phyloP scores from a whole-genome alignment of 2,797 vertebrate species.

The Garrulus glandarius region DNA sequence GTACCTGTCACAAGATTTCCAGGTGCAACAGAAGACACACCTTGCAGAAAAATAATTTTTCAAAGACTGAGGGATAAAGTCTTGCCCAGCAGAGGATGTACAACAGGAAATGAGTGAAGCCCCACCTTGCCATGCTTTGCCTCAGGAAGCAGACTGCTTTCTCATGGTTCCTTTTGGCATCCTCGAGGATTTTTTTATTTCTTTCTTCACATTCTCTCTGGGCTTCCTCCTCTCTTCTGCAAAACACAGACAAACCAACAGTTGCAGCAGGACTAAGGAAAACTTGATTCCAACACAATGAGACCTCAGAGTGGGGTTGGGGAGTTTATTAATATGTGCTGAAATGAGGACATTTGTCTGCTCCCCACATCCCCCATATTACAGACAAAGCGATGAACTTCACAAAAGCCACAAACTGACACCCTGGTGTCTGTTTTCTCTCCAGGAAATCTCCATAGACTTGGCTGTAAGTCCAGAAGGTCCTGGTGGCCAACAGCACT shows the following conservation, averaged over 20 bases:
- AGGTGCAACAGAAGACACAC: background rate
- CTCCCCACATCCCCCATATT: background rate
- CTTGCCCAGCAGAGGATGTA: background rate
- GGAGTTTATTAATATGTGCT: background rate
- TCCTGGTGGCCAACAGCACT: background rate
- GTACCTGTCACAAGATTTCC: background rate
- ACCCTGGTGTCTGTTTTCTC: background rate
- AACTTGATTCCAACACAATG: background rate
- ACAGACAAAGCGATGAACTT: background rate
- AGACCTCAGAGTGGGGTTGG: background rate
- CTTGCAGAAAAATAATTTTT: background rate
- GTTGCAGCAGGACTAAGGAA: background rate
- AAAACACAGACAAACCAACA: background rate
- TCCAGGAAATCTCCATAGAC: background rate
- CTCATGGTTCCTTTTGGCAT: conserved; percentile 67
- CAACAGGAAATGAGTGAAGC: background rate
- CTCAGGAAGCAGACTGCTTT: conserved; percentile 81
- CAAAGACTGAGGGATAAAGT: background rate
- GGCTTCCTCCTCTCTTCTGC: conserved; percentile 70
- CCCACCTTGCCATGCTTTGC: conserved; percentile 83
- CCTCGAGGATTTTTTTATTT: conserved; percentile 71
- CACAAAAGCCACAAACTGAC: background rate
- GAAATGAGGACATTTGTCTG: background rate
- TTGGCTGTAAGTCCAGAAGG: background rate
- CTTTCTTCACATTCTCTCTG: conserved; percentile 61